These are phyloP conservation scores for Bos javanicus DNA, from an alignment of 2,113 vertebrate genomes.

Conservation along the genomic window DNA sequence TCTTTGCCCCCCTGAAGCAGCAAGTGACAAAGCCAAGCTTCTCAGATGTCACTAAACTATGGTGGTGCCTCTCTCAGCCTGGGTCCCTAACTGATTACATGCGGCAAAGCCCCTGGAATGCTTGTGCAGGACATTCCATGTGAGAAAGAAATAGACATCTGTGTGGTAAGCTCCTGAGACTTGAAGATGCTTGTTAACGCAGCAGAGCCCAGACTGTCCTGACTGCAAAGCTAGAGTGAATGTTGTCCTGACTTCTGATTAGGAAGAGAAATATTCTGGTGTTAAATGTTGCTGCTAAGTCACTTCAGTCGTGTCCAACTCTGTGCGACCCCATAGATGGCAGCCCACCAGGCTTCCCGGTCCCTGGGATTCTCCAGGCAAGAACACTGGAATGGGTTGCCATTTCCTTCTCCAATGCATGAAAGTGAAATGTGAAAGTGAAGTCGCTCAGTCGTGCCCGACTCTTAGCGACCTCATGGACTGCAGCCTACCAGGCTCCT, in stretches of 20 bases:
- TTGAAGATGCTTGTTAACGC: not conserved
- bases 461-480: too few species aligned
- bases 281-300: not conserved
- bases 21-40: not conserved
- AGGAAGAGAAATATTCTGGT: not conserved
- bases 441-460: too few species aligned
- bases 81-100: not conserved
- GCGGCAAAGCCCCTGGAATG: not conserved
- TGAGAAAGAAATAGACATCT: not conserved
- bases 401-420: too few species aligned
- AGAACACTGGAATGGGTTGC: too few species aligned
- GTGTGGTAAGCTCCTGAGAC: not conserved
- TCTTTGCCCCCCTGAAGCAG: not conserved
- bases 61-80: not conserved
- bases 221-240: not conserved
- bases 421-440: too few species aligned
- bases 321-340: too few species aligned
- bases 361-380: too few species aligned
- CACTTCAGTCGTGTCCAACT: too few species aligned
- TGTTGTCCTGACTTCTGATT: not conserved
- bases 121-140: fast-evolving
- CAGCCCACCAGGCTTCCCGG: too few species aligned
- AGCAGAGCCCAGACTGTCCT: not conserved
- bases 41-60: not conserved
- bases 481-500: too few species aligned